Evolutionary conservation across 2,113 vertebrate genomes (phyloP), one percentile per base, ranked within the genome.

Genomic region (Melanostigma gelatinosum): DNA sequence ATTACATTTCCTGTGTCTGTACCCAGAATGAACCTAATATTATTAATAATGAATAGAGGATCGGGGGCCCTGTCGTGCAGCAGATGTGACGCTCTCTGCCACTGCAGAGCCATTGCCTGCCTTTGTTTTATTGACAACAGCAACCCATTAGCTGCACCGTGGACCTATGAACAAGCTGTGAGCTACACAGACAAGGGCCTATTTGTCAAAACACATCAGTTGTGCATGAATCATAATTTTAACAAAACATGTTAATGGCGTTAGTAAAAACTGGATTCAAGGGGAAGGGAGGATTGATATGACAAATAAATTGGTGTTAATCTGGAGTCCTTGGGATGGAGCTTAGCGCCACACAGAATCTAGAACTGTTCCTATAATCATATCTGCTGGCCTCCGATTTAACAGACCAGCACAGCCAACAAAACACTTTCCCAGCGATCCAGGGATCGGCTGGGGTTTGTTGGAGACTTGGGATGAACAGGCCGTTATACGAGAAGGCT

Each of bases 1-100:
- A 93, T 94, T 93, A 91, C 90, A 92, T 92, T 91, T 89, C 75
- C 88, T 76, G 70, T 77, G 87, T 80, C 77, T 82, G 78, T 61
- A 88, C 87, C 88, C 85, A 87, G 77, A 89, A 88, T 75, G 91
- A 89, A 87, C 84, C 61, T 66, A 15, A 66, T 85, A 78, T 88
- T 91, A 90, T 93, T 81, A 93, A 91, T 93, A 92, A 93, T 93
- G 89, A 87, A 93, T 88, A 66, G 74, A 79, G 83, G 61, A 68
- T 78, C 88, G 70, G 72, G 80, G 61, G 76, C 73, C 52, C 63
- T 74, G 64, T 79, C 52, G 48, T 66, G 73, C 50, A 79, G 65
- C 79, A 85, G 82, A 88, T 88, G 88, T 86, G 89, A 83, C 24
- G 13, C 78, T 61, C 55, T 29, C 24, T 34, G 29, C 60, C 65